Base-by-base conservation (phyloP, 2,113 vertebrate genomes). In the Periophthalmodon schlosseri region DNA sequence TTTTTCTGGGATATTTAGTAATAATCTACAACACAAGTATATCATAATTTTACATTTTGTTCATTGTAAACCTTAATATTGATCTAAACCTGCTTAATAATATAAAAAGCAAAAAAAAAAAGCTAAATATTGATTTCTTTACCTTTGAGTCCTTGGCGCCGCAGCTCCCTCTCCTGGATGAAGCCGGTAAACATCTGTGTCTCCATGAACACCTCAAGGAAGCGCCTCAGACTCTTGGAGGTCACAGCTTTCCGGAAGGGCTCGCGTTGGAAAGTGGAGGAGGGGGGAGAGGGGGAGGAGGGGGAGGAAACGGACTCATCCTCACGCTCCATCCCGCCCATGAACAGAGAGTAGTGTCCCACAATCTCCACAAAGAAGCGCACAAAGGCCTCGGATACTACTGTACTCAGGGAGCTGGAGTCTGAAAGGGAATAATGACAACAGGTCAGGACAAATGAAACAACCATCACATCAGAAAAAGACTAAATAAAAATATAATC, bases 191-290 rank as follows among this genome's bases (percentile, higher is more conserved):
- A 99, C 90, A 95, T 98, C 93, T 99, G 97, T 0, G 96, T 98
- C 90, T 99, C 97, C 96, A 98, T 99, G 91, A 98, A 99, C 61
- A 99, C 95, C 84, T 98, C 97, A 88, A 99, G 92, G 88, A 99
- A 99, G 49, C 94, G 94, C 0, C 95, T 94, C 44, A 98, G 91
- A 82, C 96, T 98, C 88, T 96, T 97, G 74, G 97, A 99, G 16
- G 95, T 95, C 85, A 98, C 94, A 0, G 97, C 95, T 80, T 99
- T 98, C 78, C 96, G 95, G 89, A 99, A 99, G 58, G 96, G 94
- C 39, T 99, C 96, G 0, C 93, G 93, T 79, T 94, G 93, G 72
- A 94, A 93, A 56, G 88, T 83, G 0, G 86, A 77, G 11, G 81
- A 79, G 0, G 83, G 70, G 15, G 84, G 77, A 74, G 79, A 87